These are phyloP conservation scores for Araneus ventricosus DNA, from an alignment of 1,140 invertebrate genomes.

Conservation along the genomic window DNA sequence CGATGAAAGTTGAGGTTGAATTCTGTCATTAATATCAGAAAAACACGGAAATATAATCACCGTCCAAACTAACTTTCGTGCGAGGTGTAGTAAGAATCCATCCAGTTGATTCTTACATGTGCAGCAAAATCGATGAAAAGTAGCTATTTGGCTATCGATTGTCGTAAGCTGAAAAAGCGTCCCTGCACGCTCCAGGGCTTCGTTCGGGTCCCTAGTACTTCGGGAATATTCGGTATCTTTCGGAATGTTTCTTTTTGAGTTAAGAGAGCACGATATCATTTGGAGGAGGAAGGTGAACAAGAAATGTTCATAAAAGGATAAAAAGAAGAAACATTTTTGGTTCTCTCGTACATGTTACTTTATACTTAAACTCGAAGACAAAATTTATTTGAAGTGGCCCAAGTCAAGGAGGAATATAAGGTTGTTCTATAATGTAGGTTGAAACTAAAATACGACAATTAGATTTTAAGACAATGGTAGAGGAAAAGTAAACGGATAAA, in stretches of 20 bases:
- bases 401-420: no score
- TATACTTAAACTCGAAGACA: not conserved
- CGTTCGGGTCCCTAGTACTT: not conserved
- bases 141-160: conserved; percentile 69
- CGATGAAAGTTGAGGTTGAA: not conserved
- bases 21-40: conserved; percentile 47
- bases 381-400: not conserved
- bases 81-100: conserved; percentile 7
- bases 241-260: conserved; percentile 1
- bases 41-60: conserved; percentile 55
- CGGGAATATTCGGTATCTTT: not conserved
- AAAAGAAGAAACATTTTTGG: not conserved
- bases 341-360: not conserved
- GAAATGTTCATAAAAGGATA: not conserved
- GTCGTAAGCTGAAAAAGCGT: conserved; percentile 35
- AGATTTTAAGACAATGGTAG: no score
- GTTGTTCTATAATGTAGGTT: no score
- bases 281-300: not conserved
- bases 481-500: no score
- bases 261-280: not conserved
- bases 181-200: not conserved
- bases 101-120: conserved; percentile 8
- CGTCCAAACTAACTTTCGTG: conserved; percentile 9
- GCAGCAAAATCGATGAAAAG: conserved; percentile 67
- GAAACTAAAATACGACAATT: no score